Percentiles rank a stretch among this genome's conserved stretches.
phyloP scores from a whole-genome alignment of 2,888 invertebrate species.

The Oscheius onirici region DNA sequence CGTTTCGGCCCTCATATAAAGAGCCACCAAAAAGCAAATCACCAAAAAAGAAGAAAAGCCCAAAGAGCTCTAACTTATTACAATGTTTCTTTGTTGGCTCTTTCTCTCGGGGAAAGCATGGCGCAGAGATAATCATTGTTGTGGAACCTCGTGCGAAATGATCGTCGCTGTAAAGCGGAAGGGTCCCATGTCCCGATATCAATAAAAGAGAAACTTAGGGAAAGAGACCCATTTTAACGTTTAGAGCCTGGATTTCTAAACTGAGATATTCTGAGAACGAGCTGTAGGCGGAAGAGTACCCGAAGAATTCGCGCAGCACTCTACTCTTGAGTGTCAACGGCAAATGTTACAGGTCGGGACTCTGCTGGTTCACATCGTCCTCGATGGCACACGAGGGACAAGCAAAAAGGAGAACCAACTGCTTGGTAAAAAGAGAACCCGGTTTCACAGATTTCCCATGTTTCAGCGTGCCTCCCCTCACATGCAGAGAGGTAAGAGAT shows the following conservation, averaged over 20 bases:
- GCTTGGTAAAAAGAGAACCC: background rate
- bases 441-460: background rate
- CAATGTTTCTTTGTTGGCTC: too few relatives aligned
- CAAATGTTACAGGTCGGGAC: constrained; percentile 30
- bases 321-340: constrained; percentile 27
- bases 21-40: constrained; percentile 3
- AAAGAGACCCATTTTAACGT: background rate
- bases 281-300: constrained; percentile 29
- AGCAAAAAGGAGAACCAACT: background rate
- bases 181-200: constrained; percentile 17
- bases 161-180: constrained; percentile 25
- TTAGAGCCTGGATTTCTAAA: background rate
- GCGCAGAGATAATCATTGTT: constrained; percentile 18
- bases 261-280: constrained; percentile 8
- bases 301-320: constrained; percentile 30
- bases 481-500: constrained; percentile 14
- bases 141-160: constrained; percentile 22
- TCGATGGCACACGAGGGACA: constrained; percentile 1
- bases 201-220: background rate
- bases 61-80: too few relatives aligned
- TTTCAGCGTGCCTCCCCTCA: background rate
- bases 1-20: constrained; percentile 30
- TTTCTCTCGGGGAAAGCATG: too few relatives aligned
- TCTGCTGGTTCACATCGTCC: constrained; percentile 8
- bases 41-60: background rate